Percentiles rank a stretch among this genome's conserved stretches.
phyloP scores from a whole-genome alignment of 2,888 invertebrate species.

The Phortica magna region DNA sequence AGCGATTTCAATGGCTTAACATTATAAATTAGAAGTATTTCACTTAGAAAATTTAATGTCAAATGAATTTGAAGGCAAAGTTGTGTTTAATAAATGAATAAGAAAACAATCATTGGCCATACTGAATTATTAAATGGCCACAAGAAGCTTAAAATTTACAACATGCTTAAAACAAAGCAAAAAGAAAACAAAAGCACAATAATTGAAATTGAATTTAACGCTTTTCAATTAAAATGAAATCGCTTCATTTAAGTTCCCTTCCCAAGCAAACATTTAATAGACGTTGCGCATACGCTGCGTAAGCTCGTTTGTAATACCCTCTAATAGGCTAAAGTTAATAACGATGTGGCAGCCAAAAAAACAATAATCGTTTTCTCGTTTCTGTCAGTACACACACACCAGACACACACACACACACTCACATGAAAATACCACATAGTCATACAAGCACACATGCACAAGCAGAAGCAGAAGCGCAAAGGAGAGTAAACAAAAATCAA shows the following conservation, averaged over 20 bases:
- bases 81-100: background rate
- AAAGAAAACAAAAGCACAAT: no score
- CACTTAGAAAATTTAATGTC: background rate
- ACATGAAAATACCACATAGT: background rate
- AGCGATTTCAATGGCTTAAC: background rate
- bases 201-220: no score
- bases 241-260: background rate
- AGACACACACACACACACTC: background rate
- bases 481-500: constrained; percentile 27
- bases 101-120: background rate
- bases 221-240: background rate
- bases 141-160: no score
- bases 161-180: no score
- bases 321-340: constrained; percentile 1
- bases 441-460: background rate
- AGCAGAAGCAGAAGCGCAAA: background rate
- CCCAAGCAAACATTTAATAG: background rate
- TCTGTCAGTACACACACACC: background rate
- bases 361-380: background rate
- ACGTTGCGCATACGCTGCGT: background rate
- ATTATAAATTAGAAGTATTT: background rate
- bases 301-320: background rate
- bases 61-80: background rate
- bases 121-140: no score
- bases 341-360: background rate